Base-by-base conservation (phyloP, 2,888 invertebrate species). In the Eristalis intricaria region DNA sequence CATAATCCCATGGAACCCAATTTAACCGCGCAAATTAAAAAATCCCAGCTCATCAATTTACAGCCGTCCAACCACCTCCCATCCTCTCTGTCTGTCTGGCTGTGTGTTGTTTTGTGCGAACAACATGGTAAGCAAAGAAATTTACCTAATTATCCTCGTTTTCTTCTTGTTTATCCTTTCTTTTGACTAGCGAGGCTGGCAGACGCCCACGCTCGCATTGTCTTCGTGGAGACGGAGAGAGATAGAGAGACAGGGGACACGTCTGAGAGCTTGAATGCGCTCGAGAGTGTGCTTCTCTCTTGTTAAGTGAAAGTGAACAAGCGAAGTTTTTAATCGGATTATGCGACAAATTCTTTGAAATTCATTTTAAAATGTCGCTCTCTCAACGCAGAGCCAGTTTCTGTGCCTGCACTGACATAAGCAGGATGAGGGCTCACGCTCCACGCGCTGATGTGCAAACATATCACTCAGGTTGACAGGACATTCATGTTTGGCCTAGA, bases 71-170 rank as follows among this genome's bases (percentile, higher is more conserved):
- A 26, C 26, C 26, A 26, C 26, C 3, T 2, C 26, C 3, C 26
- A 26, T 3, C 26, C 26, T n/a, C n/a, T n/a, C n/a, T n/a, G 26
- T 7, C 43, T 1, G n/a, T 4, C 43, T n/a, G 43, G 0, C n/a
- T 7, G 43, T 43, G 43, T 15, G 43, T 43, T 15, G n/a, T 15
- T n/a, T 15, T n/a, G 43, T n/a, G 50, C 38, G 56, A 63, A 60
- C 29, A 38, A 63, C 75, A 65, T 60, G 32, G 61, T 63, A 71
- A 26, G 71, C 50, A 76, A 64, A 40, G 43, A 38, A 81, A 75
- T 64, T 65, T 38, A 75, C 68, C 58, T 81, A 81, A 81, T 81
- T 81, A 81, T 81, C 81, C 81, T 68, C 69, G 63, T 75, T 81
- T 70, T 64, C 26, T 60, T 29, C 26, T 60, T 60, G 60, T 60